Percentiles rank a stretch among this genome's conserved stretches.
phyloP scores from a whole-genome alignment of 2,888 invertebrate genomes.

The Periphyllus acericola region DNA sequence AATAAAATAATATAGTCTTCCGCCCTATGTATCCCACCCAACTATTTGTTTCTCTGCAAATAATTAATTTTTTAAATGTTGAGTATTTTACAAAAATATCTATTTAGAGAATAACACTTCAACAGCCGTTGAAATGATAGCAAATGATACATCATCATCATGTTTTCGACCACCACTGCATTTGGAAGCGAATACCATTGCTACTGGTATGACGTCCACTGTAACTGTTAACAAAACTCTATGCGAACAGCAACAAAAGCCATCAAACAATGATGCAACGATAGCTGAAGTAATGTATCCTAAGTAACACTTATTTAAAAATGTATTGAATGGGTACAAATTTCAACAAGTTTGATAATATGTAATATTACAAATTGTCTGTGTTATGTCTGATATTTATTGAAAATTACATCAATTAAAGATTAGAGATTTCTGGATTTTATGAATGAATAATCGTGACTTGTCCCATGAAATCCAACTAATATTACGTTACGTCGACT shows the following conservation, averaged over 20 bases:
- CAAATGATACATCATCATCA: not conserved
- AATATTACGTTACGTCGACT: not conserved
- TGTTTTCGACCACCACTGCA: not conserved
- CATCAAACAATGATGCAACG: not conserved
- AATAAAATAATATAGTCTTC: no score
- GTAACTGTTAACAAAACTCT: not conserved
- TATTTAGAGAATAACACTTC: not conserved
- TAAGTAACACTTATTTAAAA: not conserved
- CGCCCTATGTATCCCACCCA: no score
- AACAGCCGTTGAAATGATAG: not conserved
- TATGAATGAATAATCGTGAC: no score
- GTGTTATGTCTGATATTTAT: no score
- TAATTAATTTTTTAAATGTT: not conserved
- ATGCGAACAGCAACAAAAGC: not conserved
- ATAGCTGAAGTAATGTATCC: not conserved
- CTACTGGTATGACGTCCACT: slow-evolving; percentile 6
- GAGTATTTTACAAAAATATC: not conserved
- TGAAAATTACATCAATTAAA: no score
- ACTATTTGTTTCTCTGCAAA: no score
- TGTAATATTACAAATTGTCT: no score
- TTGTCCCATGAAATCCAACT: not conserved
- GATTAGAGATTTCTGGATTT: no score
- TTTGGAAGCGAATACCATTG: not conserved
- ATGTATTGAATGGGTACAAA: not conserved
- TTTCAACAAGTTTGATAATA: not conserved